A percentile compares a stretch with the other conserved stretches of the same genome.
Conservation (phyloP, 2,797 vertebrate species). For the Limnodromus scolopaceus region DNA sequence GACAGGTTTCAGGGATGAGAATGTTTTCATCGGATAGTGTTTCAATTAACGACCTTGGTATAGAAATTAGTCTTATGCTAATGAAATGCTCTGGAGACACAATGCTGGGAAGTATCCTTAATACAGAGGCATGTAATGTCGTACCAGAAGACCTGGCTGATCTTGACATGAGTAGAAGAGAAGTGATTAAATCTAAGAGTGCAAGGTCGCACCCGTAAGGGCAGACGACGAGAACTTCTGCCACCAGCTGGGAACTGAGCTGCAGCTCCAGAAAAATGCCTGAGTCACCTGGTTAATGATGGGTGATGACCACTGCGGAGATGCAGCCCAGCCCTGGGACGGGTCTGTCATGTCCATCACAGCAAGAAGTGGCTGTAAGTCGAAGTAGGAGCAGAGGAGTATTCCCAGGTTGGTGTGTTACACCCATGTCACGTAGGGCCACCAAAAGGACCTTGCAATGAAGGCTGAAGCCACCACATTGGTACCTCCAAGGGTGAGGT, state of each 20-base stretch:
- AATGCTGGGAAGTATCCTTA: slow-evolving; percentile 14
- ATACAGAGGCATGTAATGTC: not conserved
- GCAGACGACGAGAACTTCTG: slow-evolving; percentile 5
- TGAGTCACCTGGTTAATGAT: slow-evolving; percentile 33
- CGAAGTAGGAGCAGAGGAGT: not conserved
- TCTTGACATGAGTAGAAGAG: not conserved
- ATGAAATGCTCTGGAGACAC: slow-evolving; percentile 8
- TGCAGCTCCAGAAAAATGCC: not conserved
- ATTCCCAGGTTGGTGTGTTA: not conserved
- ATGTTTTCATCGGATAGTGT: not conserved
- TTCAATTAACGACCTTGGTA: slow-evolving; percentile 41
- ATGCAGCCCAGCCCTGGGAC: not conserved
- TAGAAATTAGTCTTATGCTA: slow-evolving; percentile 37
- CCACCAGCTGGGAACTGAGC: slow-evolving; percentile 5
- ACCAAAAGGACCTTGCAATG: not conserved
- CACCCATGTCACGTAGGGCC: fast-evolving
- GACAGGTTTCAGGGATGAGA: not conserved
- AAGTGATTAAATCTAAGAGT: slow-evolving; percentile 21
- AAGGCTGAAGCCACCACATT: not conserved
- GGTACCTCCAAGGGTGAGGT: fast-evolving
- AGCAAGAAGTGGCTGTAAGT: not conserved
- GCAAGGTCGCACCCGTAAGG: not conserved
- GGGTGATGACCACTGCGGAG: slow-evolving; percentile 26
- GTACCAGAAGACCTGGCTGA: slow-evolving; percentile 8
- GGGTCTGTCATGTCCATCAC: not conserved